Base-by-base conservation (phyloP, 2,797 vertebrate species). In the Glossophaga mutica region DNA sequence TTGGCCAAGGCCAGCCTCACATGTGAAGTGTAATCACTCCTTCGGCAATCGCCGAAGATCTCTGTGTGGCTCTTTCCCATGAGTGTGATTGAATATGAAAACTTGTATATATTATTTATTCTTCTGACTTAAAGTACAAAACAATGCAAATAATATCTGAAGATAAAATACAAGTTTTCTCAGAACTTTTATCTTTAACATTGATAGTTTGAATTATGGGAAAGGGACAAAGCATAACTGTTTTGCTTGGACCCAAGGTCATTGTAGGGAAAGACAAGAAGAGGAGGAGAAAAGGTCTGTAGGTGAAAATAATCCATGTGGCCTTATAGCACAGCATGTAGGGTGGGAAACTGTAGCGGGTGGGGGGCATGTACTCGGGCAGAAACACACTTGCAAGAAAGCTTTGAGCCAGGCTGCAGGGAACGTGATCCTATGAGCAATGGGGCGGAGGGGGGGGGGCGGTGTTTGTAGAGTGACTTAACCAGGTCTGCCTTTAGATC, bases 81-180 rank as follows among this genome's bases (percentile, higher is more conserved):
- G 3, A 22, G 10, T 67, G 18, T 70, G 34, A 50, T 9, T 44
- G 1, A 91, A n/a, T 3, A 42, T 90, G 7, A 16, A 59, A 32
- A 90, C 91, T 26, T 39, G 29, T 77, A 46, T 4, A 10, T 50
- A 34, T 50, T 65, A 87, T 48, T 95, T 95, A 70, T 57, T 71
- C 70, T 94, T 92, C 83, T 87, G 32, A 52, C 4, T 70, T 95
- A 78, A 84, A 84, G 6, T 77, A 65, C 42, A 87, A 77, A 91
- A 44, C 1, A 71, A 71, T 57, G 1, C 44, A 79, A 89, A 89
- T 21, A 39, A n/a, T 24, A 37, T 82, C 34, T 81, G 39, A 52
- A 86, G n/a, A 68, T 29, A 70, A 46, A 87, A 52, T 2, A 16
- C 0, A 22, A 50, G 48, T 70, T 24, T 16, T 89, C 44, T 67